Evolutionary conservation across 1,140 invertebrate genomes (phyloP).

Genomic region (Temnothorax longispinosus): DNA sequence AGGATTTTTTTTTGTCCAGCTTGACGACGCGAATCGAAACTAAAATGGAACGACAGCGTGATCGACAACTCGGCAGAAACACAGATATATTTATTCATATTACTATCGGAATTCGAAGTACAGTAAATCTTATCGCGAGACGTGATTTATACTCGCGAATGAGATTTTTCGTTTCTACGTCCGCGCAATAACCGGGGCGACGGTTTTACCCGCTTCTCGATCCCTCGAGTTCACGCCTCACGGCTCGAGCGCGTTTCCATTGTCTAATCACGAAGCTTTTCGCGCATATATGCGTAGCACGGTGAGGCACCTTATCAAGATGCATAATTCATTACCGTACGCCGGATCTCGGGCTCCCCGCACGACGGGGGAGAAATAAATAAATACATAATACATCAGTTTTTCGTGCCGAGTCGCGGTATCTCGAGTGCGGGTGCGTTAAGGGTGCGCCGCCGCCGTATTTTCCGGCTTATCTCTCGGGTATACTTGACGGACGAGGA

Average conservation of each 20-base stretch:
- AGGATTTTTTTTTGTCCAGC: not conserved
- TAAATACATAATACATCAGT: constrained; percentile 60
- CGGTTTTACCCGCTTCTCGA: constrained; percentile 2
- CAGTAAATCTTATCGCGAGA: not conserved
- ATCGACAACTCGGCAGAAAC: not conserved
- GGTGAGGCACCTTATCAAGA: constrained; percentile 29
- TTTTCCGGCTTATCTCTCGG: constrained; percentile 49
- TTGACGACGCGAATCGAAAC: not conserved
- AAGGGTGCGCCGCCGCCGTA: constrained; percentile 32
- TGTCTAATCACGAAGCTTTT: constrained; percentile 10
- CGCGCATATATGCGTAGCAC: not conserved
- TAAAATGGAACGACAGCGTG: not conserved
- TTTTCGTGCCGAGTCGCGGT: constrained; percentile 40
- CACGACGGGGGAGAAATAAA: constrained; percentile 27
- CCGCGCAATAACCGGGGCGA: constrained; percentile 4
- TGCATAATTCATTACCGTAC: constrained; percentile 51
- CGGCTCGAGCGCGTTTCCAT: not conserved
- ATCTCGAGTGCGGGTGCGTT: constrained; percentile 42
- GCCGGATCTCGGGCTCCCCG: not conserved
- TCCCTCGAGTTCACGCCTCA: too few relatives aligned
- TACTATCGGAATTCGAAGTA: not conserved
- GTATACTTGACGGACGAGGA: constrained; percentile 45
- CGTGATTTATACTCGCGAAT: not conserved
- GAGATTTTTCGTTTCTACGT: constrained; percentile 10
- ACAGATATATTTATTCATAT: not conserved